phyloP scores from a whole-genome alignment of 2,797 vertebrate species.

The Anguilla megastoma region DNA sequence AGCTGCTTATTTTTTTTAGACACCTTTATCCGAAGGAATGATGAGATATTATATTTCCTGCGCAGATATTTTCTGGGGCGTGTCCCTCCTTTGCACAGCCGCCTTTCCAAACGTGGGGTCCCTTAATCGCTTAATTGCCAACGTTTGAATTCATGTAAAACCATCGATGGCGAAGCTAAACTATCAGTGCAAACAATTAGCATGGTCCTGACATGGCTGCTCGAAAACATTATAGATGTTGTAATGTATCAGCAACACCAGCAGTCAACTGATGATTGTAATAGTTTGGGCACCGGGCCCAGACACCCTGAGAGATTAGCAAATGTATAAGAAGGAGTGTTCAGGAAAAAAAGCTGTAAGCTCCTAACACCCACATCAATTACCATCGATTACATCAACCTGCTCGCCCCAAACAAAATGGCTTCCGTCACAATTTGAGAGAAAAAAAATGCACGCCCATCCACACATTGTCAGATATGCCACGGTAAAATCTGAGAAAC shows the following conservation, averaged over 20 bases:
- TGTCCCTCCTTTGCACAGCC: background rate
- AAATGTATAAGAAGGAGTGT: slow-evolving; percentile 9
- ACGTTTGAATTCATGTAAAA: background rate
- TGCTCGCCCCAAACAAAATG: slow-evolving; percentile 15
- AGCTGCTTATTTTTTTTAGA: background rate
- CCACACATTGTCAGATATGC: background rate
- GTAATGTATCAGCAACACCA: slow-evolving; percentile 53
- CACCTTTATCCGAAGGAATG: background rate
- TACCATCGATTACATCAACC: slow-evolving; percentile 48
- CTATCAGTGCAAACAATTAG: background rate
- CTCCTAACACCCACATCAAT: slow-evolving; percentile 43
- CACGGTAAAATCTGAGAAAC: background rate
- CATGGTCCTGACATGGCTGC: slow-evolving; percentile 45
- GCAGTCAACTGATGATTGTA: slow-evolving; percentile 15
- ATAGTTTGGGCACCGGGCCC: slow-evolving; percentile 51
- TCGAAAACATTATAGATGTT: slow-evolving; percentile 56
- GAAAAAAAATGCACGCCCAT: background rate
- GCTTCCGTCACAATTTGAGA: background rate
- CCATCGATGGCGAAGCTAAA: background rate
- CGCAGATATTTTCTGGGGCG: background rate
- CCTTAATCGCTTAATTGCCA: background rate
- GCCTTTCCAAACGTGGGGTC: background rate
- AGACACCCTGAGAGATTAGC: slow-evolving; percentile 38
- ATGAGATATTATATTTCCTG: background rate
- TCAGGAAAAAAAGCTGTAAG: slow-evolving; percentile 30